A percentile compares a stretch with the other conserved stretches of the same genome.
These are phyloP conservation scores for Drosophila siamana DNA, from an alignment of 2,888 invertebrate species.

Conservation along the genomic window DNA sequence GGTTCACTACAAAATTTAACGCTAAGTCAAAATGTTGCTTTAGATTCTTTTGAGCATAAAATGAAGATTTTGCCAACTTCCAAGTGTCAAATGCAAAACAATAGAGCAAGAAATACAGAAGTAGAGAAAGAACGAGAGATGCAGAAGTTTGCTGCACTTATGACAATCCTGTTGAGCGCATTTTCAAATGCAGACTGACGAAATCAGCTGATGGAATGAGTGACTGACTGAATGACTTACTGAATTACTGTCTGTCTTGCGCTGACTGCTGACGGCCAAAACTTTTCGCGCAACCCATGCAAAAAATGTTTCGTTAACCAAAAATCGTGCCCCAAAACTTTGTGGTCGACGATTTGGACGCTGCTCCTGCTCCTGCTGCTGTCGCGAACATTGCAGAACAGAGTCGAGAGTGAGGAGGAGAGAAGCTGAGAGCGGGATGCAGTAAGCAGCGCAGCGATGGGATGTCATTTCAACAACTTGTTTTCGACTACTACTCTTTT, in stretches of 20 bases:
- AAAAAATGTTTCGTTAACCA: slow-evolving; percentile 72
- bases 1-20: too few relatives aligned
- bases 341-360: slow-evolving; percentile 65
- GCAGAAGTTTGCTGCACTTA: slow-evolving; percentile 20
- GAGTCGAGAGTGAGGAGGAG: neutral
- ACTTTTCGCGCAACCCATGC: slow-evolving; percentile 62
- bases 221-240: slow-evolving; percentile 6
- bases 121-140: neutral
- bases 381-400: too few relatives aligned
- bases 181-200: slow-evolving; percentile 44
- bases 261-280: slow-evolving; percentile 32
- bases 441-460: slow-evolving; percentile 4
- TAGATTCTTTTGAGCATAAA: too few relatives aligned
- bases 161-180: slow-evolving; percentile 49
- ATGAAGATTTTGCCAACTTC: too few relatives aligned
- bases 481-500: slow-evolving; percentile 35
- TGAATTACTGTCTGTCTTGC: slow-evolving; percentile 16
- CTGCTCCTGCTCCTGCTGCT: too few relatives aligned
- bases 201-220: too few relatives aligned
- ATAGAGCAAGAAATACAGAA: neutral
- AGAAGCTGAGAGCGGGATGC: too few relatives aligned
- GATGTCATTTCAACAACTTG: slow-evolving; percentile 55
- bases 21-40: too few relatives aligned
- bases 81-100: too few relatives aligned
- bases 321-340: slow-evolving; percentile 79